Conservation (phyloP, 2,113 vertebrate genomes). For the Burhinus oedicnemus region DNA sequence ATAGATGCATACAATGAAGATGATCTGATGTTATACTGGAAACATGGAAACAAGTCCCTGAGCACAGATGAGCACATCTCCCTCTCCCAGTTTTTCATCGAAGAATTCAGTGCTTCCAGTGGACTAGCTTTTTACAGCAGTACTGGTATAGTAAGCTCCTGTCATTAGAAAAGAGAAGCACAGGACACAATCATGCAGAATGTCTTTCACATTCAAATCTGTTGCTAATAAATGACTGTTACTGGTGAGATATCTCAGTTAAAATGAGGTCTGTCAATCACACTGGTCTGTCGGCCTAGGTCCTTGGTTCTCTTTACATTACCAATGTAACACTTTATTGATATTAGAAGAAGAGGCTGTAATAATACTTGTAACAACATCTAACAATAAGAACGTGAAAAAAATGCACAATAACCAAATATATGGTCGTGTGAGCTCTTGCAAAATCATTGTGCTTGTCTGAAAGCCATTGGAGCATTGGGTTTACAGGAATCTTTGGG, state of each 20-base stretch:
- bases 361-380: neutral
- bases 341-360: neutral
- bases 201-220: neutral
- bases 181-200: neutral
- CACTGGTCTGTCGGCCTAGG: neutral
- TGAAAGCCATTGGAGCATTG: neutral
- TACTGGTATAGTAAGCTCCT: slow-evolving; percentile 77
- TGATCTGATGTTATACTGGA: slow-evolving; percentile 94
- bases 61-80: slow-evolving; percentile 88
- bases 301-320: neutral
- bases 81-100: slow-evolving; percentile 91
- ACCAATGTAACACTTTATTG: neutral
- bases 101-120: slow-evolving; percentile 90
- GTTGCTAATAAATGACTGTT: neutral
- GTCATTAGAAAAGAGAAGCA: neutral
- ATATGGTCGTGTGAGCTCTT: neutral
- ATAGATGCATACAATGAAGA: slow-evolving; percentile 92
- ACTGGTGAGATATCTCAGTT: neutral
- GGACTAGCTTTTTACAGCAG: slow-evolving; percentile 93
- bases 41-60: slow-evolving; percentile 88
- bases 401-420: neutral
- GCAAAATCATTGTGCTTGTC: neutral
- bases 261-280: neutral
- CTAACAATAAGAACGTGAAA: neutral
- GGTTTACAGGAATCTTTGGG: neutral